Conservation (phyloP, 2,113 vertebrate species). For the Leucosticte australis region DNA sequence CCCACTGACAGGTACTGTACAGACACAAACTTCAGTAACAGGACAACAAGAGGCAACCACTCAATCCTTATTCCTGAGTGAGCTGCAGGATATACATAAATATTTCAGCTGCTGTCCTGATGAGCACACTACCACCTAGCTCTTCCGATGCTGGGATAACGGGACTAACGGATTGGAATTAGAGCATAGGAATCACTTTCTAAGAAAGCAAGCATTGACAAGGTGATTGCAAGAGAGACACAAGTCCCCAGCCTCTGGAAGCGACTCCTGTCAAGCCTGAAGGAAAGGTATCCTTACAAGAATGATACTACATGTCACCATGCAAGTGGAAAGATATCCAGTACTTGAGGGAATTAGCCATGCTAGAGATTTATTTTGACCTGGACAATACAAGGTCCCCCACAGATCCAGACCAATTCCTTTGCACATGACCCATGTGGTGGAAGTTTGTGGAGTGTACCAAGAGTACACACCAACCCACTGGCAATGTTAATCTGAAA, state of each 20-base stretch:
- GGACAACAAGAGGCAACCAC: background rate
- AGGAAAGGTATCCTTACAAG: background rate
- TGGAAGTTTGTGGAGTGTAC: background rate
- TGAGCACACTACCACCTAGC: background rate
- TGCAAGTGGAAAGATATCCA: background rate
- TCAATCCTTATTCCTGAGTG: background rate
- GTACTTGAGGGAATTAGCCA: background rate
- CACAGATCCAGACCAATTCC: background rate
- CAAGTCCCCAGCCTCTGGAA: background rate
- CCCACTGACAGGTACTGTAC: rapidly evolving
- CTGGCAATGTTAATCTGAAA: background rate
- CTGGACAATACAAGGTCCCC: background rate
- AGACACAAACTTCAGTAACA: background rate
- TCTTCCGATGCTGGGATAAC: background rate
- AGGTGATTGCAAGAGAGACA: background rate
- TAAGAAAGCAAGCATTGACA: background rate
- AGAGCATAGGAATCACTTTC: background rate
- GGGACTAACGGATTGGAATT: background rate
- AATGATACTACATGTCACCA: background rate
- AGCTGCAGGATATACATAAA: background rate
- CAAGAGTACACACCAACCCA: background rate
- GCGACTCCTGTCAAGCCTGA: background rate
- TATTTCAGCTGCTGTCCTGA: background rate
- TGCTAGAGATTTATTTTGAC: background rate
- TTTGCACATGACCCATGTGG: too few species aligned